phyloP scores from a whole-genome alignment of 2,888 invertebrate genomes.

The Neocrepidodera transversa region DNA sequence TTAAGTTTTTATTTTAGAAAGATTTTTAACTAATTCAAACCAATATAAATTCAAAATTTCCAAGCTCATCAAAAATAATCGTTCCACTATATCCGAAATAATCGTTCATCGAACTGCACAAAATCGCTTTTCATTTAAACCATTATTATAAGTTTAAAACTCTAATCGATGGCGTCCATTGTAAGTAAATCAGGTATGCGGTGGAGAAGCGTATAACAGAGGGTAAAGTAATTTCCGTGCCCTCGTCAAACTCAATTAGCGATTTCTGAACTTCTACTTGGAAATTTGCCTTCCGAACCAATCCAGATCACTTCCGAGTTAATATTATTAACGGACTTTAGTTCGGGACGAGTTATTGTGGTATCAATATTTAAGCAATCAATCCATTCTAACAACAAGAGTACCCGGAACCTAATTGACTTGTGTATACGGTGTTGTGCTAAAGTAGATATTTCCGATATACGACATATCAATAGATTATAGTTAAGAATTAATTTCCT shows the following conservation, averaged over 20 bases:
- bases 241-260: conserved; percentile 27
- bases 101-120: too few relatives aligned
- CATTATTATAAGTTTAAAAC: conserved; percentile 1
- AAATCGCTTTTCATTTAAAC: background rate
- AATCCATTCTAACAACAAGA: conserved; percentile 35
- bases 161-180: background rate
- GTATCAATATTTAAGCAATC: conserved; percentile 39
- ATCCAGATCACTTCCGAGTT: conserved; percentile 27
- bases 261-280: conserved; percentile 27
- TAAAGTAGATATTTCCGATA: too few relatives aligned
- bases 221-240: conserved; percentile 23
- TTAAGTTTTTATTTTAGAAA: too few relatives aligned
- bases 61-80: background rate
- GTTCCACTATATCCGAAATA: background rate
- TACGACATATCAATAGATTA: too few relatives aligned
- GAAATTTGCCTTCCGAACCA: conserved; percentile 28
- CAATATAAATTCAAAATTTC: too few relatives aligned
- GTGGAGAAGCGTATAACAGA: conserved; percentile 1
- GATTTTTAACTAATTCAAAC: too few relatives aligned
- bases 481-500: too few relatives aligned
- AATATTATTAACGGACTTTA: conserved; percentile 29
- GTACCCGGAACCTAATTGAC: conserved; percentile 35
- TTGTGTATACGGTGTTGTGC: conserved; percentile 28
- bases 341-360: conserved; percentile 32
- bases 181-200: conserved; percentile 1